A percentile compares a stretch with the other conserved stretches of the same genome.
Conservation (phyloP, 2,113 vertebrate species). For the Thinocorus orbignyianus region DNA sequence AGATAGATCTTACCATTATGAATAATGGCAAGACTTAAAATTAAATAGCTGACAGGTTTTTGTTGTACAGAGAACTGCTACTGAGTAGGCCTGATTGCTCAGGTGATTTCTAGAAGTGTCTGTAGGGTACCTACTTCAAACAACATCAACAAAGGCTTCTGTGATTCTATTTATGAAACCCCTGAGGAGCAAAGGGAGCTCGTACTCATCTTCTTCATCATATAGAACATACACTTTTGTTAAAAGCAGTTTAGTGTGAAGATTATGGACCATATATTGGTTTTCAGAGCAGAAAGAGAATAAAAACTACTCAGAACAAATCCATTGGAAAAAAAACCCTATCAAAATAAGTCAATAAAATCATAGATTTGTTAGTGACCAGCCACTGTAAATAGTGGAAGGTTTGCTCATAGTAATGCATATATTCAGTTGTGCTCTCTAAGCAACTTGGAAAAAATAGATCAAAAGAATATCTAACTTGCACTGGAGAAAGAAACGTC, state of each 20-base stretch:
- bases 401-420: neutral
- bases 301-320: neutral
- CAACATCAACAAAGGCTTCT: neutral
- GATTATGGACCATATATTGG: neutral
- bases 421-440: neutral
- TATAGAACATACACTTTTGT: neutral
- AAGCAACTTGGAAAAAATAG: neutral
- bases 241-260: neutral
- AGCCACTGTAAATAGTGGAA: neutral
- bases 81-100: neutral
- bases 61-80: neutral
- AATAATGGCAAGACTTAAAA: neutral
- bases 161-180: neutral
- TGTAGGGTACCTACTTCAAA: neutral
- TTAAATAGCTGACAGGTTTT: neutral
- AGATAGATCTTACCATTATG: neutral
- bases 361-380: neutral
- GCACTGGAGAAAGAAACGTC: neutral
- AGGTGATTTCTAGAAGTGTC: neutral
- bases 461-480: neutral
- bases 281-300: neutral
- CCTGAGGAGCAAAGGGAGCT: neutral
- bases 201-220: neutral
- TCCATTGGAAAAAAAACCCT: fast-evolving
- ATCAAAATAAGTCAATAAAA: neutral